phyloP scores from a whole-genome alignment of 2,113 vertebrate species.

The Numida meleagris region DNA sequence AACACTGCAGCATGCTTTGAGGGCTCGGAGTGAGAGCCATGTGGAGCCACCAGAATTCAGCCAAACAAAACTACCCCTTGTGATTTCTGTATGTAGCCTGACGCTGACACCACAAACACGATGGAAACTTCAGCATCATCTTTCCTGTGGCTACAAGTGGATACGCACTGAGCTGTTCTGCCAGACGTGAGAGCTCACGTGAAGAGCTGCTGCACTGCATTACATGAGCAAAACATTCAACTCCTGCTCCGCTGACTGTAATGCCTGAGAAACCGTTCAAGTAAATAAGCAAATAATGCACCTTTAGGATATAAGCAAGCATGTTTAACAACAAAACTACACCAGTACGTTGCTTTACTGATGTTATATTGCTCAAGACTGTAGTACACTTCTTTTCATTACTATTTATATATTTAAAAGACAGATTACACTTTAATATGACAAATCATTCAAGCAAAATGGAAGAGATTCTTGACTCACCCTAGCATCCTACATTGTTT shows the following conservation, averaged over 20 bases:
- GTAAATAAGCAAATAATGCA: neutral
- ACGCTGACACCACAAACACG: slow-evolving; percentile 66
- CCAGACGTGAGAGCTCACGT: neutral
- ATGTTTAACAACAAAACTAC: neutral
- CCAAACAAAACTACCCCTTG: slow-evolving; percentile 1
- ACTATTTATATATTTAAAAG: neutral
- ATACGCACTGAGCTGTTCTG: slow-evolving; percentile 1
- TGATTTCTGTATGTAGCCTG: slow-evolving; percentile 72
- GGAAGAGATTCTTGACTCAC: slow-evolving; percentile 49
- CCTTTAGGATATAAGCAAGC: neutral
- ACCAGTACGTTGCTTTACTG: neutral
- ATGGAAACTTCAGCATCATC: slow-evolving; percentile 48
- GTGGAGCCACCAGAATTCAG: slow-evolving; percentile 26
- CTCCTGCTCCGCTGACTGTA: neutral
- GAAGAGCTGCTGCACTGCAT: neutral
- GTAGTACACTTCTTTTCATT: neutral
- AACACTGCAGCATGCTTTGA: neutral
- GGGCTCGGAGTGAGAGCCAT: neutral
- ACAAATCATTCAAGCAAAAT: slow-evolving; percentile 59
- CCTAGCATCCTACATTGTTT: neutral
- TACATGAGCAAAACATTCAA: neutral
- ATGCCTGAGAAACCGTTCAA: neutral
- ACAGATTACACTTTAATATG: neutral
- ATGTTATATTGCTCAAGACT: neutral
- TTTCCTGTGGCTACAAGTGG: slow-evolving; percentile 31